A percentile compares a stretch with the other conserved stretches of the same genome.
These are phyloP conservation scores for Anastrepha ludens DNA, from an alignment of 1,140 invertebrate species.

Conservation along the genomic window DNA sequence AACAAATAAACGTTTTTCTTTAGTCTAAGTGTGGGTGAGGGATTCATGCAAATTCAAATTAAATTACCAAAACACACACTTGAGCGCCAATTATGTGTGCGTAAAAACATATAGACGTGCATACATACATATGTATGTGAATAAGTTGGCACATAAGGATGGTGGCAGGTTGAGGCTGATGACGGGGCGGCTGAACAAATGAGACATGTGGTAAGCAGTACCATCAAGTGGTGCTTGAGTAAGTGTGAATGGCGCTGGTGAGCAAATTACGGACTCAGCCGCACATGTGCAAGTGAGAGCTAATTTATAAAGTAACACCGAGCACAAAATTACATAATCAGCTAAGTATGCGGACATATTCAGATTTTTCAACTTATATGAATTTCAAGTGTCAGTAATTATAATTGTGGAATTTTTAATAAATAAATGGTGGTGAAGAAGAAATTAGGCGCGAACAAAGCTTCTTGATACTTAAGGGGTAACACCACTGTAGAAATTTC, in stretches of 20 bases:
- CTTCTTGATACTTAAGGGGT: too few relatives aligned
- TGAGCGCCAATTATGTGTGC: constrained; percentile 24
- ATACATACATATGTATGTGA: neutral
- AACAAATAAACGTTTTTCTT: neutral
- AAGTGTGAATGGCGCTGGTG: constrained; percentile 19
- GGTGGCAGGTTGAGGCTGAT: neutral
- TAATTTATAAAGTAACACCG: constrained; percentile 12
- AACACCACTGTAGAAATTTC: too few relatives aligned
- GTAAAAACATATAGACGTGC: neutral
- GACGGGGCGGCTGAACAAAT: neutral
- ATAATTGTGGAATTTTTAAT: constrained; percentile 18
- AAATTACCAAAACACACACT: constrained; percentile 50
- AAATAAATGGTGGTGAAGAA: constrained; percentile 2
- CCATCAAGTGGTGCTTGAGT: constrained; percentile 39
- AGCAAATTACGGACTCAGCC: constrained; percentile 29
- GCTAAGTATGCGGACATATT: neutral
- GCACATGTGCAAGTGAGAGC: constrained; percentile 1
- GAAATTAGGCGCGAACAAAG: too few relatives aligned
- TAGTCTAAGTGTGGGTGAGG: neutral
- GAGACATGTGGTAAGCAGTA: neutral
- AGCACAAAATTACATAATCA: neutral
- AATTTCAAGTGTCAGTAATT: neutral
- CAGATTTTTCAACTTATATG: neutral
- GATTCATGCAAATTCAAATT: constrained; percentile 44
- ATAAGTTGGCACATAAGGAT: neutral